Conservation (phyloP, 2,888 invertebrate genomes). For the Drosophila mimica region DNA sequence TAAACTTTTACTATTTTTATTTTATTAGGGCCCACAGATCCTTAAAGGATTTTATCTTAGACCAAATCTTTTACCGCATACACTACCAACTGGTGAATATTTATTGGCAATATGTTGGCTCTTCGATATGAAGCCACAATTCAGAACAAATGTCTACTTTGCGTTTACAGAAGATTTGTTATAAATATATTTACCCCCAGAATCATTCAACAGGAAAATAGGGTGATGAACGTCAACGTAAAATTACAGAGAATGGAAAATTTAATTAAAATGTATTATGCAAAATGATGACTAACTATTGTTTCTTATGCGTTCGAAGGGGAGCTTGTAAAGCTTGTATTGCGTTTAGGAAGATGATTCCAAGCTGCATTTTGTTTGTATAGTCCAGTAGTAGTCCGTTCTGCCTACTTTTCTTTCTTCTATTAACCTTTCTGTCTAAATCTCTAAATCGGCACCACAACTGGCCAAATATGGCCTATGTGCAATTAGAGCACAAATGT, state of each 20-base stretch:
- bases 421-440: no score
- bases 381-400: no score
- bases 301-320: not conserved
- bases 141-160: constrained; percentile 33
- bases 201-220: not conserved
- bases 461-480: no score
- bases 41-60: constrained; percentile 21
- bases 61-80: not conserved
- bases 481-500: not conserved
- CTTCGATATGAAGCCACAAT: constrained; percentile 30
- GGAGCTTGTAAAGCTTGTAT: no score
- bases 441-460: no score
- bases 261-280: not conserved
- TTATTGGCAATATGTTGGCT: constrained; percentile 25
- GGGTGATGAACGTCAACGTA: no score
- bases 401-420: no score
- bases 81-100: constrained; percentile 34
- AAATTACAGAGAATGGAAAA: not conserved
- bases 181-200: not conserved
- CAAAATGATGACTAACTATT: not conserved
- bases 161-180: constrained; percentile 18
- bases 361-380: no score
- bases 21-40: constrained; percentile 24
- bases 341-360: no score
- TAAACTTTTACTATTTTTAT: not conserved